Percentiles rank a stretch among this genome's conserved stretches.
Conservation (phyloP, 2,888 invertebrate species). For the Parapristionchus giblindavisi region DNA sequence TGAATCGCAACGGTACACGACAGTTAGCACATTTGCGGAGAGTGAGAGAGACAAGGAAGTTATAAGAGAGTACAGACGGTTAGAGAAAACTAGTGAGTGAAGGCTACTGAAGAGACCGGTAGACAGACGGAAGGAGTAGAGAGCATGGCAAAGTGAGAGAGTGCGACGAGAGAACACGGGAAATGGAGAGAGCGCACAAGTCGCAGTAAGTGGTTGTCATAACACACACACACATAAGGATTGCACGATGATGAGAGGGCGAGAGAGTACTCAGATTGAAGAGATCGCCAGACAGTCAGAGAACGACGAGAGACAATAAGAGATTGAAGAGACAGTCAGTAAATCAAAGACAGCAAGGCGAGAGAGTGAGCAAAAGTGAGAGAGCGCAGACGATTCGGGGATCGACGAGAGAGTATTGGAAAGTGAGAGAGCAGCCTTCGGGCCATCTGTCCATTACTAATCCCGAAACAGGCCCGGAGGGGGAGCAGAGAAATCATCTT, state of each 20-base stretch:
- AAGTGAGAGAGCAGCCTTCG: background rate
- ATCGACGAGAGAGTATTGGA: background rate
- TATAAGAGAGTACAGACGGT: background rate
- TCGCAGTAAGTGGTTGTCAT: background rate
- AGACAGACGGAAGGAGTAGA: background rate
- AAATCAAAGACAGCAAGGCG: background rate
- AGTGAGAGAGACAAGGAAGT: too few relatives aligned
- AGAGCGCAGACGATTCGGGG: background rate
- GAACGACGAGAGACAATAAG: background rate
- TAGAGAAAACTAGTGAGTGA: background rate
- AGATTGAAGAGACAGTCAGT: background rate
- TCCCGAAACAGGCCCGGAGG: too few relatives aligned
- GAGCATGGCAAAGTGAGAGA: background rate
- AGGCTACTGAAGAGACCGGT: background rate
- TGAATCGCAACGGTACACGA: too few relatives aligned
- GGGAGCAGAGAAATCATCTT: slow-evolving; percentile 25
- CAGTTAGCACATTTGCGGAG: background rate
- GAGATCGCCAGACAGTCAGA: background rate
- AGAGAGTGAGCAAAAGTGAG: background rate
- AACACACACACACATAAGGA: background rate
- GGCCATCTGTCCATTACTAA: slow-evolving; percentile 31
- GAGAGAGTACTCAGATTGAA: background rate
- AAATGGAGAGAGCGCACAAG: background rate
- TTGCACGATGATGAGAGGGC: background rate
- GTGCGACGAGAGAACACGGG: background rate